Percentiles rank a stretch among this genome's conserved stretches.
Evolutionary conservation across 2,797 vertebrate genomes (phyloP).

Genomic region (Jordanella pulchra): DNA sequence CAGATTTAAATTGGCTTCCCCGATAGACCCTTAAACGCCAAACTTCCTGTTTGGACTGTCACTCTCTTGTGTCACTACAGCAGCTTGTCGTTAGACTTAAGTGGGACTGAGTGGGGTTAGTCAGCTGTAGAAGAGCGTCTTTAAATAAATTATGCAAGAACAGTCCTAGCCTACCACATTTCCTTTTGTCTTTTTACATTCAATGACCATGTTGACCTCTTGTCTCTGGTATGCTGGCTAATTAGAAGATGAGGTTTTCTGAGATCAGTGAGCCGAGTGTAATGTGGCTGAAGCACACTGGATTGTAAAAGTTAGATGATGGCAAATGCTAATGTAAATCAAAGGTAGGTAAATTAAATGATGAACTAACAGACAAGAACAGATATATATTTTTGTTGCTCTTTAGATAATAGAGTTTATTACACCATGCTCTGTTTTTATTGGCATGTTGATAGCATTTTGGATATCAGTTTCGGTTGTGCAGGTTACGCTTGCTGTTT

Average conservation of each 20-base stretch:
- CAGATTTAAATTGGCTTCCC: not conserved
- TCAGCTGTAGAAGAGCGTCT: slow-evolving; percentile 10
- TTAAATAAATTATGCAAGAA: slow-evolving; percentile 41
- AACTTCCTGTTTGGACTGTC: not conserved
- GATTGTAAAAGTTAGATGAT: slow-evolving; percentile 41
- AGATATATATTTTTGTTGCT: slow-evolving; percentile 17
- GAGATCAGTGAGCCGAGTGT: slow-evolving; percentile 12
- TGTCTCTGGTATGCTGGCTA: slow-evolving; percentile 7
- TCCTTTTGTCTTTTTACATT: slow-evolving; percentile 41
- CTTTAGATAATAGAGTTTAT: not conserved
- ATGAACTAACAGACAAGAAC: slow-evolving; percentile 28
- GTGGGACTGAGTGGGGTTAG: not conserved
- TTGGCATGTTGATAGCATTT: not conserved
- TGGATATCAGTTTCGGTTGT: not conserved
- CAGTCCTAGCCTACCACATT: slow-evolving; percentile 18
- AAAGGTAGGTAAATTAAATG: slow-evolving; percentile 36
- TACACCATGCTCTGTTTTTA: slow-evolving; percentile 6
- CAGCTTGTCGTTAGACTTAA: not conserved
- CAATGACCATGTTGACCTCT: slow-evolving; percentile 20
- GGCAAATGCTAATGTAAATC: slow-evolving; percentile 30
- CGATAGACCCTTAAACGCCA: not conserved
- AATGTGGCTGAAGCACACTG: slow-evolving; percentile 52
- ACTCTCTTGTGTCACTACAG: not conserved
- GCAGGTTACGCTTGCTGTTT: not conserved
- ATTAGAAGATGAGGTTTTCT: slow-evolving; percentile 7